Percentiles rank a stretch among this genome's conserved stretches.
phyloP scores from a whole-genome alignment of 2,888 invertebrate species.

The Schizaphis graminum region DNA sequence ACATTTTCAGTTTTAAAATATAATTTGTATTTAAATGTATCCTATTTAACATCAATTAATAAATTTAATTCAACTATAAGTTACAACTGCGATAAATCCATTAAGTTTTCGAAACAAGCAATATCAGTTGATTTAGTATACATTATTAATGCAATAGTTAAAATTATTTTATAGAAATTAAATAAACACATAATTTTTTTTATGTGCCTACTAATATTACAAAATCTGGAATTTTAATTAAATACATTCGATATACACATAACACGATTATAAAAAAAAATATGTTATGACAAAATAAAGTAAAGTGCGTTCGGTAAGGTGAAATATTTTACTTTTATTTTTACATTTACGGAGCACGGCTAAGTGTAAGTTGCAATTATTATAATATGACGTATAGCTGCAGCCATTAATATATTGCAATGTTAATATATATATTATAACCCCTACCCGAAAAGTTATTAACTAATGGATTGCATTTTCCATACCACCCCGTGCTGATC shows the following conservation, averaged over 20 bases:
- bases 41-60: background rate
- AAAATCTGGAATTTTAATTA: background rate
- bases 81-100: background rate
- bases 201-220: background rate
- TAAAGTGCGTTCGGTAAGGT: conserved; percentile 21
- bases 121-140: background rate
- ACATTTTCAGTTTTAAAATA: background rate
- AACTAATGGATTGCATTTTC: conserved; percentile 51
- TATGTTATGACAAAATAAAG: background rate
- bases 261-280: background rate
- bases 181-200: background rate
- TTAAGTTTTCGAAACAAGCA: background rate
- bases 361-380: conserved; percentile 16
- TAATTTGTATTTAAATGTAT: background rate
- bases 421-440: background rate
- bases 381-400: conserved; percentile 30
- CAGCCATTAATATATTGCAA: conserved; percentile 41
- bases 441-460: conserved; percentile 46
- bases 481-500: background rate
- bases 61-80: background rate
- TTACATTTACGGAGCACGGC: background rate
- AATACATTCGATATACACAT: background rate
- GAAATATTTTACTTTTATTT: conserved; percentile 31
- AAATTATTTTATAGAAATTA: background rate
- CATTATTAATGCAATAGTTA: background rate